A percentile compares a stretch with the other conserved stretches of the same genome.
These are phyloP conservation scores for Tapera naevia DNA, from an alignment of 2,797 vertebrate genomes.

Conservation along the genomic window DNA sequence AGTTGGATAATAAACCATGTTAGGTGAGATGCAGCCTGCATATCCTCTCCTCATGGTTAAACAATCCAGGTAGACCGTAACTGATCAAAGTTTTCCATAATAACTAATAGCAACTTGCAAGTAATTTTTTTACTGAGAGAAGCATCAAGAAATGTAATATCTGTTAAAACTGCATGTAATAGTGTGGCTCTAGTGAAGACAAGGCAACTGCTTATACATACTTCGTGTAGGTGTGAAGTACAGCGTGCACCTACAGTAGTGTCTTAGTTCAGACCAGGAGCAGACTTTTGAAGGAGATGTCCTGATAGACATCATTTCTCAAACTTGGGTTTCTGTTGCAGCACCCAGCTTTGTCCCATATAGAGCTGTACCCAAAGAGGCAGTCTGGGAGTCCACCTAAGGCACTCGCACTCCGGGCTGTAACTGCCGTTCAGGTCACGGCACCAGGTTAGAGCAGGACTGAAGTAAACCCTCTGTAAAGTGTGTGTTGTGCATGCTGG, in stretches of 20 bases:
- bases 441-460: neutral
- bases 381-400: neutral
- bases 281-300: neutral
- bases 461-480: neutral
- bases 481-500: accelerated
- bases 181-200: neutral
- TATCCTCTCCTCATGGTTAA: neutral
- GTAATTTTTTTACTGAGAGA: neutral
- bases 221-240: neutral
- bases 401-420: neutral
- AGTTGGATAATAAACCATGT: neutral
- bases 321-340: neutral
- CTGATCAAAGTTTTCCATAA: neutral
- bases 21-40: neutral
- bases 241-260: neutral
- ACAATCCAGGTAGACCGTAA: neutral
- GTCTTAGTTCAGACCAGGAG: neutral
- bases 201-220: neutral
- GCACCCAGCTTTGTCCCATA: accelerated
- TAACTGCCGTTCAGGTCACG: too few relatives aligned
- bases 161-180: neutral
- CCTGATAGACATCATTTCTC: neutral
- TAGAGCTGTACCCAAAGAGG: neutral
- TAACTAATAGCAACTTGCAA: neutral
- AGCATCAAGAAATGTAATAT: neutral